phyloP scores from a whole-genome alignment of 2,888 invertebrate genomes.

The Atrina japonica region DNA sequence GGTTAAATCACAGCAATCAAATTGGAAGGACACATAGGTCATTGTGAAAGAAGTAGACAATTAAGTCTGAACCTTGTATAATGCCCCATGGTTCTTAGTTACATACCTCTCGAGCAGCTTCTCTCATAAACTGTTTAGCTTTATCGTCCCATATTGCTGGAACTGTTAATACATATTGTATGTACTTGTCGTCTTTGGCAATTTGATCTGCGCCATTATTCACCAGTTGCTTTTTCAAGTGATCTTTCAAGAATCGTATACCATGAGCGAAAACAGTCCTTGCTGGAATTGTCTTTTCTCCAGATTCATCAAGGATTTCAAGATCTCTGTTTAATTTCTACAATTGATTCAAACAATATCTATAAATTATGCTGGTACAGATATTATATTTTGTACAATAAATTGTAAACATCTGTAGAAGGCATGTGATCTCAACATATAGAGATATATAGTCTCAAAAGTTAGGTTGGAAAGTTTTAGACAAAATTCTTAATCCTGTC shows the following conservation, averaged over 20 bases:
- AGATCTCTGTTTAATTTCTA: conserved; percentile 19
- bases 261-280: conserved; percentile 33
- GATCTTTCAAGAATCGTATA: conserved; percentile 32
- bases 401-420: neutral
- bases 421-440: no score
- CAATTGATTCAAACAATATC: neutral
- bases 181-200: conserved; percentile 5
- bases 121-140: conserved; percentile 37
- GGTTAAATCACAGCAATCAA: no score
- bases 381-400: no score
- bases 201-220: neutral
- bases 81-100: no score
- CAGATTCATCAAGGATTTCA: conserved; percentile 26
- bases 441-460: no score
- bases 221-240: conserved; percentile 23
- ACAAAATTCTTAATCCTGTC: no score
- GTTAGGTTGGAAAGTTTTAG: no score
- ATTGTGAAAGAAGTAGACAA: no score
- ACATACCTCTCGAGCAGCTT: conserved; percentile 27
- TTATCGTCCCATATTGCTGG: conserved; percentile 41
- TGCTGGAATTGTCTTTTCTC: conserved; percentile 29
- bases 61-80: no score
- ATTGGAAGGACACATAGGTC: no score
- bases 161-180: conserved; percentile 31
- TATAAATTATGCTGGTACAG: neutral